These are phyloP conservation scores for Clarias pachynema DNA, from an alignment of 2,797 vertebrate genomes.

Conservation along the genomic window DNA sequence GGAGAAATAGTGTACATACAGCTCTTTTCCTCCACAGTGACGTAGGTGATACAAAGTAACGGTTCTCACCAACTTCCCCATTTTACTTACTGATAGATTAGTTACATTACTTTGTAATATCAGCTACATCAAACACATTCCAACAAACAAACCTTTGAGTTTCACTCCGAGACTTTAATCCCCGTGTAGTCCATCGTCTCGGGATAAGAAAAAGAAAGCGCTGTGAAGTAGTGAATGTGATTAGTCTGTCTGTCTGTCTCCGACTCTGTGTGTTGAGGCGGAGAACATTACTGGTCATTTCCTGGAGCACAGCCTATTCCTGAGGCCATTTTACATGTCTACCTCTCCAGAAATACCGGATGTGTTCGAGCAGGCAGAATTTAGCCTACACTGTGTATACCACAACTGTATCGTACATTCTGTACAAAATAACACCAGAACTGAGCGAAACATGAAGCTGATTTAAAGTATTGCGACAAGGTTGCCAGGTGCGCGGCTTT, in stretches of 20 bases:
- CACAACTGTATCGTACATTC: neutral
- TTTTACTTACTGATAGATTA: neutral
- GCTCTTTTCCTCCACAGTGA: neutral
- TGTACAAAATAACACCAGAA: neutral
- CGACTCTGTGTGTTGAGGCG: slow-evolving; percentile 3
- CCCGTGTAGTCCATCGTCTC: slow-evolving; percentile 28
- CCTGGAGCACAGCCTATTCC: slow-evolving; percentile 46
- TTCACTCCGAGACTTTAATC: slow-evolving; percentile 21
- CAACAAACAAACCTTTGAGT: slow-evolving; percentile 14
- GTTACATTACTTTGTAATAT: neutral
- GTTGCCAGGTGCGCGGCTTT: slow-evolving; percentile 5
- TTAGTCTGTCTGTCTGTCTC: slow-evolving; percentile 37
- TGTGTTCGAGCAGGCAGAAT: neutral
- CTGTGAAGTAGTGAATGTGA: neutral
- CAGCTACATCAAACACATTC: neutral
- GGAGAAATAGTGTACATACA: neutral
- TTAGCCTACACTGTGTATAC: neutral
- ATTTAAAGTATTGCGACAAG: too few species aligned
- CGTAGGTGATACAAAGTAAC: slow-evolving; percentile 10
- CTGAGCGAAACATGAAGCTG: neutral
- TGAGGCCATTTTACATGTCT: slow-evolving; percentile 11
- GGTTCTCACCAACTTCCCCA: slow-evolving; percentile 22
- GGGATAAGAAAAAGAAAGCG: slow-evolving; percentile 14
- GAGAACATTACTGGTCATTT: slow-evolving; percentile 44
- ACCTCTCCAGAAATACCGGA: slow-evolving; percentile 28